These are phyloP conservation scores for Coreoperca whiteheadi DNA, from an alignment of 2,113 vertebrate species.

Conservation along the genomic window DNA sequence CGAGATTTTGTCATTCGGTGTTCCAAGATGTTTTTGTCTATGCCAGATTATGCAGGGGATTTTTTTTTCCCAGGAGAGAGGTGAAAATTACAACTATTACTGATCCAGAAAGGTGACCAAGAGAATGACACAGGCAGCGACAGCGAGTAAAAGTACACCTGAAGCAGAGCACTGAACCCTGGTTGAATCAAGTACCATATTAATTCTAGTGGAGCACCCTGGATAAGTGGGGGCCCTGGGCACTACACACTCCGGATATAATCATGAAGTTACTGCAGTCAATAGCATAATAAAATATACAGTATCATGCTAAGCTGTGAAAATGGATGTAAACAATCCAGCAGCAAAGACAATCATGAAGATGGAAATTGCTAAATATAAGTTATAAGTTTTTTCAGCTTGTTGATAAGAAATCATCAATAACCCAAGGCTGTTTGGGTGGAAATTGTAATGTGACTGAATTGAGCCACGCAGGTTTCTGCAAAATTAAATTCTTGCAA, in stretches of 20 bases:
- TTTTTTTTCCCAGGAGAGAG: background rate
- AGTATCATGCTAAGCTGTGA: slow-evolving; percentile 9
- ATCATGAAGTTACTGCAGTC: slow-evolving; percentile 38
- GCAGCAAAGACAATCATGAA: slow-evolving; percentile 18
- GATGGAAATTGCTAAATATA: slow-evolving; percentile 18
- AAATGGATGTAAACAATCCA: slow-evolving; percentile 49
- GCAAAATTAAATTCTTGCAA: background rate
- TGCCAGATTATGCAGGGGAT: background rate
- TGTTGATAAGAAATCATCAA: slow-evolving; percentile 1
- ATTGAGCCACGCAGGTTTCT: background rate
- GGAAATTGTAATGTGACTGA: background rate
- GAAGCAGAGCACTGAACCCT: slow-evolving; percentile 58
- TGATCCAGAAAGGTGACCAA: slow-evolving; percentile 14
- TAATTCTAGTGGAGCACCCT: slow-evolving; percentile 52
- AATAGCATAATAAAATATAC: slow-evolving; percentile 58
- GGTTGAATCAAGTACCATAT: slow-evolving; percentile 51
- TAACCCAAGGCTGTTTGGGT: background rate
- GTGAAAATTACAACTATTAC: slow-evolving; percentile 7
- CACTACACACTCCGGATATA: slow-evolving; percentile 24
- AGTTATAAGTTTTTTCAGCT: slow-evolving; percentile 2
- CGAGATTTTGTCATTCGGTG: background rate
- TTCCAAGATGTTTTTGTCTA: background rate
- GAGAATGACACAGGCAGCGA: slow-evolving; percentile 7
- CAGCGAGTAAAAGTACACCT: slow-evolving; percentile 35
- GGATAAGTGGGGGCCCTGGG: slow-evolving; percentile 60